These are phyloP conservation scores for Palaemon carinicauda DNA, from an alignment of 1,140 invertebrate species.

Conservation along the genomic window DNA sequence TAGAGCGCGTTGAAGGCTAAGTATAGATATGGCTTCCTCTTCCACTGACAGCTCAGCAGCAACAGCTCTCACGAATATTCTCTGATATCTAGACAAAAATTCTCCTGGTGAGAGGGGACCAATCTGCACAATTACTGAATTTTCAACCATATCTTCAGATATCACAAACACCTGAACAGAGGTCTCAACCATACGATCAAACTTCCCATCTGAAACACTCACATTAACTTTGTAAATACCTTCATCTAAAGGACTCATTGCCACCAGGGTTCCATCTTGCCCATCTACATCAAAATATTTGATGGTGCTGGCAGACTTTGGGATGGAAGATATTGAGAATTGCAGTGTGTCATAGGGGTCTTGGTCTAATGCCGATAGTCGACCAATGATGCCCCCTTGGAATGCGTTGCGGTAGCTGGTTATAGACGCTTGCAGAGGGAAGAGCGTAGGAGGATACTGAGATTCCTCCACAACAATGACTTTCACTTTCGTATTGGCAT, in stretches of 20 bases:
- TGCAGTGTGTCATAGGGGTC: conserved; percentile 89
- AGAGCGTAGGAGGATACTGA: conserved; percentile 83
- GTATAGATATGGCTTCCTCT: conserved; percentile 67
- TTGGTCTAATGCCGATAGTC: conserved; percentile 86
- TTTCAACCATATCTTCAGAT: conserved; percentile 84
- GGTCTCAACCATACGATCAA: conserved; percentile 69
- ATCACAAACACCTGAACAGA: conserved; percentile 83
- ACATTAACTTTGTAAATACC: conserved; percentile 80
- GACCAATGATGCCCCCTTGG: conserved; percentile 88
- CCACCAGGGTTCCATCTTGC: conserved; percentile 80
- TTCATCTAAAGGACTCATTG: conserved; percentile 82
- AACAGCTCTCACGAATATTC: conserved; percentile 82
- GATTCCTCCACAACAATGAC: conserved; percentile 76
- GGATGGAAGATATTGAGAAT: conserved; percentile 74
- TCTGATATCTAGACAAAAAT: conserved; percentile 85
- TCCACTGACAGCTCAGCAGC: conserved; percentile 68
- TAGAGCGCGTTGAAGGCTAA: conserved; percentile 78
- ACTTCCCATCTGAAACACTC: conserved; percentile 71
- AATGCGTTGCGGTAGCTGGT: conserved; percentile 93
- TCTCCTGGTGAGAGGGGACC: conserved; percentile 80
- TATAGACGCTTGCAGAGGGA: conserved; percentile 83
- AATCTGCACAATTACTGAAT: conserved; percentile 76
- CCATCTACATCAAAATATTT: conserved; percentile 85
- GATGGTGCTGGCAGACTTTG: conserved; percentile 67
- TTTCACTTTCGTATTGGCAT: conserved; percentile 84